A percentile compares a stretch with the other conserved stretches of the same genome.
phyloP scores from a whole-genome alignment of 2,113 vertebrate genomes.

The Malurus elegans region DNA sequence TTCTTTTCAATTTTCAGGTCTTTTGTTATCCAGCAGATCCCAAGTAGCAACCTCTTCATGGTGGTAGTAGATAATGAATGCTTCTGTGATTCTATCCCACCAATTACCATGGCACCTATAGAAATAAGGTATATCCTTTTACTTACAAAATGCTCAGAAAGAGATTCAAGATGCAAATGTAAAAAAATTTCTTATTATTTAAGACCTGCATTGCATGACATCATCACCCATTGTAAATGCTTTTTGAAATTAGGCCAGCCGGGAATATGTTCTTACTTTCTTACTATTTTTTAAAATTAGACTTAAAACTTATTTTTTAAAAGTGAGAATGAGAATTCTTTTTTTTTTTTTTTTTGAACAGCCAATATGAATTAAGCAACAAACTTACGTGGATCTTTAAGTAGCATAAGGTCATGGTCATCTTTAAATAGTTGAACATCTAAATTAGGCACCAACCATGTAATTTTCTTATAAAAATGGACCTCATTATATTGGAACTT shows the following conservation, averaged over 20 bases:
- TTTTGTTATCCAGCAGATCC: slow-evolving; percentile 98
- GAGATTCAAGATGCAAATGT: neutral
- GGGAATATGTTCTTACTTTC: neutral
- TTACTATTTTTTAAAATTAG: neutral
- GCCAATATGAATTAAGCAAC: neutral
- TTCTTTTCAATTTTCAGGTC: slow-evolving; percentile 78
- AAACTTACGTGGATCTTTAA: neutral
- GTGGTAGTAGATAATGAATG: slow-evolving; percentile 96
- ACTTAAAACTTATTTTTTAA: no score
- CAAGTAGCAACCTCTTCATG: slow-evolving; percentile 99
- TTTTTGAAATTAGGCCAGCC: neutral
- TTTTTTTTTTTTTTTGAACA: neutral
- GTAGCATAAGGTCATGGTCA: neutral
- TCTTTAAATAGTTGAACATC: neutral
- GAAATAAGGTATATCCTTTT: slow-evolving; percentile 99
- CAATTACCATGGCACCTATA: slow-evolving; percentile 95
- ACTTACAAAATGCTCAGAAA: neutral
- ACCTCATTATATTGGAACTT: neutral
- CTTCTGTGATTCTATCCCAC: slow-evolving; percentile 84
- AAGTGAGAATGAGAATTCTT: no score
- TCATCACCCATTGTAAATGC: neutral
- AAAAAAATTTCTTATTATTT: neutral
- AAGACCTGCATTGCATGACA: neutral
- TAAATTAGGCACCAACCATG: neutral
- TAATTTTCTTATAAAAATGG: neutral